phyloP scores from a whole-genome alignment of 2,113 vertebrate genomes.

The Maccullochella peelii region DNA sequence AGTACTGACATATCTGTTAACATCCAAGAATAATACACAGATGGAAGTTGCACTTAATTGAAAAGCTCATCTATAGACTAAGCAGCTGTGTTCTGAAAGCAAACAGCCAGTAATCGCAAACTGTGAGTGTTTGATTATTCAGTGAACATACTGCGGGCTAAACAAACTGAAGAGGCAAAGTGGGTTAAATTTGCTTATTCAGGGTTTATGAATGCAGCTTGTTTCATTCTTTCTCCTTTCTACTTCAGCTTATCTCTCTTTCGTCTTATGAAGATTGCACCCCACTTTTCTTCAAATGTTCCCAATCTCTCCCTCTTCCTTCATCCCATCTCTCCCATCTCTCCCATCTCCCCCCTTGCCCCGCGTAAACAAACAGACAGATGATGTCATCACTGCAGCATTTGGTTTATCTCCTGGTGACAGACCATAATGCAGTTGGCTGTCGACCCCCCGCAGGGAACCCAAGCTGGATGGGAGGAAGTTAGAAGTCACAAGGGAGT shows the following conservation, averaged over 20 bases:
- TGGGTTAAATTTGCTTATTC: slow-evolving; percentile 33
- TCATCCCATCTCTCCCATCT: slow-evolving; percentile 20
- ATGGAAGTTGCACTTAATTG: slow-evolving; percentile 60
- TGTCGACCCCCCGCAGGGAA: slow-evolving; percentile 55
- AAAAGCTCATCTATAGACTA: slow-evolving; percentile 68
- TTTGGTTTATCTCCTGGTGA: slow-evolving; percentile 76
- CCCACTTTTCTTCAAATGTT: slow-evolving; percentile 20
- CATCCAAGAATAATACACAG: slow-evolving; percentile 63
- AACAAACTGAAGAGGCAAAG: slow-evolving; percentile 43
- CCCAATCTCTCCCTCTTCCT: slow-evolving; percentile 24
- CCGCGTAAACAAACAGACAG: slow-evolving; percentile 68
- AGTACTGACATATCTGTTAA: background rate
- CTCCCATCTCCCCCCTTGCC: background rate
- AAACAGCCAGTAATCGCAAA: slow-evolving; percentile 55
- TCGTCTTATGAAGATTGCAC: slow-evolving; percentile 15
- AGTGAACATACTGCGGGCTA: slow-evolving; percentile 1
- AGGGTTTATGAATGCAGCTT: slow-evolving; percentile 39
- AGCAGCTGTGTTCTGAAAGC: slow-evolving; percentile 61
- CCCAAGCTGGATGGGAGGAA: slow-evolving; percentile 55
- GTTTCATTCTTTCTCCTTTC: slow-evolving; percentile 6
- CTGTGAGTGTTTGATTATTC: slow-evolving; percentile 62
- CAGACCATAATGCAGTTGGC: slow-evolving; percentile 57
- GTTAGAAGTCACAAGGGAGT: slow-evolving; percentile 39
- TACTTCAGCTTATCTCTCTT: background rate
- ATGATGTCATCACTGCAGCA: slow-evolving; percentile 69